A percentile compares a stretch with the other conserved stretches of the same genome.
These are phyloP conservation scores for Pectinophora gossypiella DNA, from an alignment of 1,140 invertebrate genomes.

Conservation along the genomic window DNA sequence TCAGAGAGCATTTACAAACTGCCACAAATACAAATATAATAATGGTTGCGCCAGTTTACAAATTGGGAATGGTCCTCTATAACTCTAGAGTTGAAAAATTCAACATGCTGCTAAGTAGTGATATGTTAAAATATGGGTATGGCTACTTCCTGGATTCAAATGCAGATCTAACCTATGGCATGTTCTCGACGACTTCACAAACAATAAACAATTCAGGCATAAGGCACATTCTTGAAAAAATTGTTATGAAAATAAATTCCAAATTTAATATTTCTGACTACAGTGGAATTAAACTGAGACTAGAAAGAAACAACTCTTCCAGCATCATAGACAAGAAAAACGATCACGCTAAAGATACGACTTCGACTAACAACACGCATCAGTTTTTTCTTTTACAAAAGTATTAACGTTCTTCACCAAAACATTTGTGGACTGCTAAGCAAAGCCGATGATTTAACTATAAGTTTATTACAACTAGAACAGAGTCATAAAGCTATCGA, in stretches of 20 bases:
- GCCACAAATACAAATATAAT: too few species aligned
- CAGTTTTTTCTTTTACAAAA: too few species aligned
- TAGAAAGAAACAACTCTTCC: neutral
- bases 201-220: neutral
- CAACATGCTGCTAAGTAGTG: neutral
- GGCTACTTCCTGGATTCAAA: neutral
- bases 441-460: neutral
- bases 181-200: neutral
- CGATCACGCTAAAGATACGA: neutral
- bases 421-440: constrained; percentile 6
- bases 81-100: neutral
- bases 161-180: neutral
- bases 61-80: neutral
- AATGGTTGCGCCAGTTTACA: too few species aligned
- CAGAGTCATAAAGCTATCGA: neutral
- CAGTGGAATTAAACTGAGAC: neutral
- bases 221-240: neutral
- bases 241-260: neutral
- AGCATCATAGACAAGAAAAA: neutral
- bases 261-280: too few species aligned
- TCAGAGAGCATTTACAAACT: too few species aligned
- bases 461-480: neutral
- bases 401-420: constrained; percentile 6
- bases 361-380: too few species aligned
- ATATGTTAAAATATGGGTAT: neutral